Evolutionary conservation across 2,797 vertebrate genomes (phyloP).

Genomic region (Chrosomus eos): DNA sequence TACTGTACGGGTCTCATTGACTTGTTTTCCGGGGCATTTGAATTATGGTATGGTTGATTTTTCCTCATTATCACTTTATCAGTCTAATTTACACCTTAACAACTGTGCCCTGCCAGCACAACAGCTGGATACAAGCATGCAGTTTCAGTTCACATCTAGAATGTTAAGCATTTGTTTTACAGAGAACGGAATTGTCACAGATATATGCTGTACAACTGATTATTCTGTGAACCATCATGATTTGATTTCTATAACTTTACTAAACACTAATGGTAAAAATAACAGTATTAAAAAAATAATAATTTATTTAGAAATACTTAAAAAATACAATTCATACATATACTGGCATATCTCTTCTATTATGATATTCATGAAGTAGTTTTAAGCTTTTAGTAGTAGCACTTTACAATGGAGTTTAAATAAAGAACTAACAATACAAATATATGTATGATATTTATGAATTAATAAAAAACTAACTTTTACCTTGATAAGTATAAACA

Average conservation of each 20-base stretch:
- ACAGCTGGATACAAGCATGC: slow-evolving; percentile 64
- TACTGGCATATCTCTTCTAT: background rate
- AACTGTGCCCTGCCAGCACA: slow-evolving; percentile 63
- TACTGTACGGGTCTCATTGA: slow-evolving; percentile 66
- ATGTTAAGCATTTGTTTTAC: background rate
- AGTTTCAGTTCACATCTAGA: background rate
- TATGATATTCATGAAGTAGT: background rate
- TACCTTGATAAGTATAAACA: background rate
- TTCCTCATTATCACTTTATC: slow-evolving; percentile 76
- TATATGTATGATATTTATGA: no score
- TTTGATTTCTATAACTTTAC: background rate
- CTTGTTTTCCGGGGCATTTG: slow-evolving; percentile 60
- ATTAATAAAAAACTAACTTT: no score
- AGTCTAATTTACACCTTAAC: slow-evolving; percentile 75
- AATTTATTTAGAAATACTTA: background rate
- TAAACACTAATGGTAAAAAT: background rate
- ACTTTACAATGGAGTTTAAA: background rate
- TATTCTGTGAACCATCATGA: background rate
- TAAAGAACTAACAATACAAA: no score
- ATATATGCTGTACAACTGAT: no score
- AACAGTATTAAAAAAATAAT: background rate
- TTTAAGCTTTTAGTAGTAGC: background rate
- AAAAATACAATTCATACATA: background rate
- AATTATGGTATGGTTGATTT: slow-evolving; percentile 71
- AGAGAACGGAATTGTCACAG: background rate